phyloP scores from a whole-genome alignment of 1,140 invertebrate genomes.

The Dinothrombium tinctorium region DNA sequence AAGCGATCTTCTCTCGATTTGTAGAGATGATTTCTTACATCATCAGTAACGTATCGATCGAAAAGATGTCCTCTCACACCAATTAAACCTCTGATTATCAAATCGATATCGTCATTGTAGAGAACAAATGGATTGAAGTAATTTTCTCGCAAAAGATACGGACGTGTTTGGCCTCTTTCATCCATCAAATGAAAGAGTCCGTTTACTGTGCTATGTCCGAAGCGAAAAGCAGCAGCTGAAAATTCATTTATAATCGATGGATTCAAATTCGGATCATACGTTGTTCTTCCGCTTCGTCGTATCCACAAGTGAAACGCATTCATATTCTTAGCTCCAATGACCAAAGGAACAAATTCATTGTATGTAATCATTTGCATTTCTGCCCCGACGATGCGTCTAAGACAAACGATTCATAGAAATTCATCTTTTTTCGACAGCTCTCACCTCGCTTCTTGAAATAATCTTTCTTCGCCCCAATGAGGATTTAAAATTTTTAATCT shows the following conservation, averaged over 20 bases:
- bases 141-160: conserved; percentile 17
- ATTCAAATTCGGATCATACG: conserved; percentile 35
- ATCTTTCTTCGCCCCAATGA: conserved; percentile 25
- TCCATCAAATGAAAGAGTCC: conserved; percentile 10
- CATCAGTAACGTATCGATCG: conserved; percentile 13
- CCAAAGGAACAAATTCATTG: conserved; percentile 35
- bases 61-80: conserved; percentile 10
- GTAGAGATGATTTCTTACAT: conserved; percentile 12
- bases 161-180: conserved; percentile 23
- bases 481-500: conserved; percentile 21
- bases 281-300: conserved; percentile 31
- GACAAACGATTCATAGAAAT: too few relatives aligned
- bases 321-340: background rate
- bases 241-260: conserved; percentile 54
- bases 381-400: conserved; percentile 30
- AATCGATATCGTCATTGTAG: conserved; percentile 12
- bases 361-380: conserved; percentile 59
- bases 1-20: conserved; percentile 3
- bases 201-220: conserved; percentile 65
- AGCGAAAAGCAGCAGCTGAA: conserved; percentile 20
- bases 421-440: too few relatives aligned
- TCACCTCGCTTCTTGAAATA: conserved; percentile 33
- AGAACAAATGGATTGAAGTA: conserved; percentile 16
- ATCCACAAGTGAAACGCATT: background rate
- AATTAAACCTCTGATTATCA: conserved; percentile 11